Evolutionary conservation across 2,797 vertebrate species (phyloP), one percentile per base, ranked within the genome.

Genomic region (Manis pentadactyla): DNA sequence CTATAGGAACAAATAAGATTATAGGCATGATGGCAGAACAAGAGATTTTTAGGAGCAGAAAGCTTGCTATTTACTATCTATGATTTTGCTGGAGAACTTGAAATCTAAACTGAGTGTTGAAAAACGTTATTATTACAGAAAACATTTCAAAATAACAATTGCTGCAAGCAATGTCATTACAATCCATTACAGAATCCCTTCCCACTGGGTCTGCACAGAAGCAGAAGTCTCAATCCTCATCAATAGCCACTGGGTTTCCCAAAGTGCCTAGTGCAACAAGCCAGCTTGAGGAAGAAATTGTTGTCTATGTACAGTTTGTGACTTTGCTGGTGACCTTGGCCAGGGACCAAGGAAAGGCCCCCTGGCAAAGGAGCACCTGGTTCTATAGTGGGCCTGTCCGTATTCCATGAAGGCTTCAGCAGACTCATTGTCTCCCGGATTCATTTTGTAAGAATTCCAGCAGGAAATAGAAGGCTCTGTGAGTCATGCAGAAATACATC

Each of bases 401-500:
- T 37, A 31, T 37, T 39, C 34, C 27, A 3, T 12, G n/a, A 55
- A 55, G 27, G 14, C 49, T 79, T 83, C 74, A 5, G 25, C 75
- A 49, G 66, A 31, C 46, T 96, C 71, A 73, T 37, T 97, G 87
- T 93, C 96, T 97, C 95, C 94, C 77, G 78, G 92, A 93, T 92
- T 96, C 96, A 87, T 96, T 88, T 90, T 94, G 77, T 97, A 97
- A 98, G 94, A 74, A 96, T 96, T 97, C 94, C 92, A 97, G 87
- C 78, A 97, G 97, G 96, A 98, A 98, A 79, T 64, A 59, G 96
- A 95, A 97, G 97, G 77, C 96, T 71, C 90, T 84, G 74, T 98
- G 98, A 98, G 94, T 98, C 97, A 97, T 95, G 49, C 92, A 95
- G 93, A 98, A 98, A 97, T 75, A 86, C 71, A 94, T 63, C 95